Conservation (phyloP, 2,113 vertebrate genomes). For the Syngnathoides biaculeatus region DNA sequence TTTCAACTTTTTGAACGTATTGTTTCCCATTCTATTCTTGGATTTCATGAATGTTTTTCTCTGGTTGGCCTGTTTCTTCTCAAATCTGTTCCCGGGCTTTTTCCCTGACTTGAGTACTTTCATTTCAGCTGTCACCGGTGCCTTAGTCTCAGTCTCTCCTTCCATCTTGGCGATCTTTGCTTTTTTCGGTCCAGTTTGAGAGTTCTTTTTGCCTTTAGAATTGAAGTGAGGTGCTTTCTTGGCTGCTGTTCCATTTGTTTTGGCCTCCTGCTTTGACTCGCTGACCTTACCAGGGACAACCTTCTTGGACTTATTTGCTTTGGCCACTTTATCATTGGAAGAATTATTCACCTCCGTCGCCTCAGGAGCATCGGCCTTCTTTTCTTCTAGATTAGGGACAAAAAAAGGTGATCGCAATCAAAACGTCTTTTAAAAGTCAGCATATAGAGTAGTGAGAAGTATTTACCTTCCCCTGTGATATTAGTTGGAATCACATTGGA, state of each 20-base stretch:
- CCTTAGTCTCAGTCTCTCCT: slow-evolving; percentile 38
- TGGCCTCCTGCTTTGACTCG: slow-evolving; percentile 15
- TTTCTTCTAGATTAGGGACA: slow-evolving; percentile 43
- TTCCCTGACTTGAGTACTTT: slow-evolving; percentile 44
- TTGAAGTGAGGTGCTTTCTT: slow-evolving; percentile 19
- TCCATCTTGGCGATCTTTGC: slow-evolving; percentile 64
- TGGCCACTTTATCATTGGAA: slow-evolving; percentile 34
- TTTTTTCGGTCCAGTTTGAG: slow-evolving; percentile 53
- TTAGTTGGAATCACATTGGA: slow-evolving; percentile 82
- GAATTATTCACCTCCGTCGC: slow-evolving; percentile 20
- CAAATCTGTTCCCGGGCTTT: slow-evolving; percentile 52
- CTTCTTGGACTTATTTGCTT: slow-evolving; percentile 46
- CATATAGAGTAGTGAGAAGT: background rate
- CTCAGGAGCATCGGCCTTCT: slow-evolving; percentile 42
- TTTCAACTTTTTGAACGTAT: slow-evolving; percentile 69
- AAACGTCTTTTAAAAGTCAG: background rate
- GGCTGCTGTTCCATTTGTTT: slow-evolving; percentile 49
- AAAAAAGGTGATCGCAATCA: slow-evolving; percentile 11
- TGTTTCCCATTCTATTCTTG: slow-evolving; percentile 67
- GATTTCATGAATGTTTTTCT: slow-evolving; percentile 36
- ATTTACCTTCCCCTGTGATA: slow-evolving; percentile 60
- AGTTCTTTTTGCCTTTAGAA: slow-evolving; percentile 47
- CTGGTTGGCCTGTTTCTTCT: slow-evolving; percentile 62
- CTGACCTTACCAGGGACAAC: slow-evolving; percentile 17
- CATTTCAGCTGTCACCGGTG: slow-evolving; percentile 22